phyloP scores from a whole-genome alignment of 1,140 invertebrate species.

The Drosophila miranda region DNA sequence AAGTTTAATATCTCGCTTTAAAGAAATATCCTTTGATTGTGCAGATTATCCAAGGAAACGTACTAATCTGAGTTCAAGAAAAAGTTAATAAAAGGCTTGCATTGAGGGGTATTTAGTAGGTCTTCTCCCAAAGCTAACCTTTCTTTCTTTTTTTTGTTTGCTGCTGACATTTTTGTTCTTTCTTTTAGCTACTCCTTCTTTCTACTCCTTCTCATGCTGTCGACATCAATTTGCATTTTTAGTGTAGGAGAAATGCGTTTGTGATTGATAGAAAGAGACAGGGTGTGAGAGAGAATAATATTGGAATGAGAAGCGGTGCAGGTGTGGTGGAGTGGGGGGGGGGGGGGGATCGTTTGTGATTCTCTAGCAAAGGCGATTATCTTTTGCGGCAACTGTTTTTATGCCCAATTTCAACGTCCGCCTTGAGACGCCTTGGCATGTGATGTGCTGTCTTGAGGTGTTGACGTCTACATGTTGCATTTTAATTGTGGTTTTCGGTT shows the following conservation, averaged over 20 bases:
- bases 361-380: conserved; percentile 65
- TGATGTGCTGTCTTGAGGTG: conserved; percentile 60
- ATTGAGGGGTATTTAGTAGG: too few species aligned
- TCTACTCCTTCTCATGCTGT: background rate
- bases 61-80: too few species aligned
- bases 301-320: conserved; percentile 2
- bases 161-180: background rate
- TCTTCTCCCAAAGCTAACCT: too few species aligned
- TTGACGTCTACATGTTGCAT: conserved; percentile 78
- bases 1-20: too few species aligned
- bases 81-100: too few species aligned
- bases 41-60: too few species aligned
- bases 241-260: conserved; percentile 70
- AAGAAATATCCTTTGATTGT: too few species aligned
- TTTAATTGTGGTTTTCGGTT: conserved; percentile 70
- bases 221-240: conserved; percentile 73
- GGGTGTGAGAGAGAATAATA: conserved; percentile 12
- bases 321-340: conserved; percentile 13
- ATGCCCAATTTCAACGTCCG: conserved; percentile 80
- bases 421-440: conserved; percentile 76
- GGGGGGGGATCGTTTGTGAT: conserved; percentile 23
- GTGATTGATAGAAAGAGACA: conserved; percentile 58
- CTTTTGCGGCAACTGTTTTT: conserved; percentile 71
- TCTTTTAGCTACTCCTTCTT: conserved; percentile 17
- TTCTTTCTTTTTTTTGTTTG: too few species aligned